Evolutionary conservation across 2,888 invertebrate genomes (phyloP), one percentile per base, ranked within the genome.

Genomic region (Drosophila aldrichi): DNA sequence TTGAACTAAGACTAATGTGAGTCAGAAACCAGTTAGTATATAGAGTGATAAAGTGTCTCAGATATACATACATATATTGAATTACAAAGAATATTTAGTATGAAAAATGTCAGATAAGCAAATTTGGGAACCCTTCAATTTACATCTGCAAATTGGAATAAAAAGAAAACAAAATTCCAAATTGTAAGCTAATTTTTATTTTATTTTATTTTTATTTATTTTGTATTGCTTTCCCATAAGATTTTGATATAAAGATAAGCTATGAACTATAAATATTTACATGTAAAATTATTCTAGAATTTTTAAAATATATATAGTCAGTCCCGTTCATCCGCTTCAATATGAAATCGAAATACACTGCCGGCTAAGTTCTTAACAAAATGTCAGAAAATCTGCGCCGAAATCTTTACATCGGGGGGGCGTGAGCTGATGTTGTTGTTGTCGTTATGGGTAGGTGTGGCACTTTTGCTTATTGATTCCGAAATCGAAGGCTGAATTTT

Each of bases 381-480:
- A 55, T 60, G 25, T 58, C 49, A 59, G 22, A 64, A 62, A 67
- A 78, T 73, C 67, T 71, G 69, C 49, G 60, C 67, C 32, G 61
- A 63, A 76, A 61, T 65, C 49, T 62, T 4, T 55, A 51, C 51
- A 34, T 65, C 74, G 78, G 56, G 46, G 46, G 67, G 72, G 72
- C 64, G 72, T 68, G 70, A 52, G 64, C 56, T 59, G 29, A 9
- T 29, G 41, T 14, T 62, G 43, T 48, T 44, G 38, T 51, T 65
- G 41, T 38, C 60, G 29, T 29, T 18, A 36, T 14, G 20, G 40
- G 55, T 41, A 66, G 81, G 64, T 70, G 81, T 52, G 81, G 32
- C 61, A 57, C 59, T 74, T 72, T 74, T 82, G 74, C 70, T 57
- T 82, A 83, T 86, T 82, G 86, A 83, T 79, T 83, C 70, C 58